phyloP scores from a whole-genome alignment of 2,113 vertebrate genomes.

The Emberiza fucata region DNA sequence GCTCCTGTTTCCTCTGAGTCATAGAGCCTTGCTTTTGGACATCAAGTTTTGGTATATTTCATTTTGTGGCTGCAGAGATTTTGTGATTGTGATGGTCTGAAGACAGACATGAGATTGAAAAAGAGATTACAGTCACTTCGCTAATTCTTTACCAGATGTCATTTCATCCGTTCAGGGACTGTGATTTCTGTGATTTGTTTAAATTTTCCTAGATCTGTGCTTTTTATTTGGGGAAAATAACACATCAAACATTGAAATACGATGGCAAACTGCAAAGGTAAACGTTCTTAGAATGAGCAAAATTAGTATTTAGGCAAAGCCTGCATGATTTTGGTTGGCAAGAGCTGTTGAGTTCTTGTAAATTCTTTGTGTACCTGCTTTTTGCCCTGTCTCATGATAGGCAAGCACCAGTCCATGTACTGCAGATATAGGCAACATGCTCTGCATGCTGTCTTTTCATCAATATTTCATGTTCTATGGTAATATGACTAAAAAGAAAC shows the following conservation, averaged over 20 bases:
- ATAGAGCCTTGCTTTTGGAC: background rate
- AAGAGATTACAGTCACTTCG: background rate
- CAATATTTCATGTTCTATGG: conserved; percentile 4
- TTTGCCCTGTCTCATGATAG: conserved; percentile 6
- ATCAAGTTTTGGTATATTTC: background rate
- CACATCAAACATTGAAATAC: background rate
- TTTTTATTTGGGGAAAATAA: background rate
- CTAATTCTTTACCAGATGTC: background rate
- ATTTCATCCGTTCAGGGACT: background rate
- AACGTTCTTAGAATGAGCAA: background rate
- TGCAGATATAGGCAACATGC: background rate
- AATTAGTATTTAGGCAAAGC: background rate
- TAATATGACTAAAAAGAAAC: background rate
- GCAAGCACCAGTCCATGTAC: background rate
- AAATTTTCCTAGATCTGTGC: background rate
- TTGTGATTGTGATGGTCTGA: background rate
- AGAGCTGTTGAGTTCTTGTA: background rate
- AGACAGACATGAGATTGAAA: background rate
- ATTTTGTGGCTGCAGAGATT: background rate
- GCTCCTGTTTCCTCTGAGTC: background rate
- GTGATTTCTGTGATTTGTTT: background rate
- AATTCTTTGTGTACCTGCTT: conserved; percentile 15
- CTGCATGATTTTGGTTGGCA: background rate
- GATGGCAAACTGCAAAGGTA: background rate
- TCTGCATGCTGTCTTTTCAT: conserved; percentile 8